A percentile compares a stretch with the other conserved stretches of the same genome.
Evolutionary conservation across 2,888 invertebrate genomes (phyloP).

Genomic region (Augiades crinisus): DNA sequence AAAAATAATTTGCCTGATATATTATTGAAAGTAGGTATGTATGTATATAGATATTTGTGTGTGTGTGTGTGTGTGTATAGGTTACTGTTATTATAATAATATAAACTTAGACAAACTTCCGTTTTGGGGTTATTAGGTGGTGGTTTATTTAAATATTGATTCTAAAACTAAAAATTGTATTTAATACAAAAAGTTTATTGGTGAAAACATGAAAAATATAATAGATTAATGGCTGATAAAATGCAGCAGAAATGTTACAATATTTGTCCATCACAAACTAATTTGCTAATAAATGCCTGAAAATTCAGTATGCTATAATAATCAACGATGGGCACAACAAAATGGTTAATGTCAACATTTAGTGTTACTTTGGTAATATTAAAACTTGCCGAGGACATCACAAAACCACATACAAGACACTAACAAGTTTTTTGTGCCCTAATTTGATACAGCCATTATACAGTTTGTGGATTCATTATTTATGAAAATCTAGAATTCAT

Average conservation of each 20-base stretch:
- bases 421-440: conserved; percentile 80
- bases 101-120: conserved; percentile 58
- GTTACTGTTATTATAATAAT: conserved; percentile 17
- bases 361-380: conserved; percentile 68
- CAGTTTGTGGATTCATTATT: conserved; percentile 55
- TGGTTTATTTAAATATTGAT: conserved; percentile 77
- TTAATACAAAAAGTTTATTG: conserved; percentile 82
- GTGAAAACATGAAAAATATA: conserved; percentile 82
- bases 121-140: conserved; percentile 74
- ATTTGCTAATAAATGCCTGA: conserved; percentile 80
- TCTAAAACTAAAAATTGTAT: conserved; percentile 82
- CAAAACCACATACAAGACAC: conserved; percentile 71
- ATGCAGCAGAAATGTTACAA: conserved; percentile 81
- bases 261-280: conserved; percentile 78
- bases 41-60: too few relatives aligned
- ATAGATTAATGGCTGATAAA: conserved; percentile 82
- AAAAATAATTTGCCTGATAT: too few relatives aligned
- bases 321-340: conserved; percentile 75
- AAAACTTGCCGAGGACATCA: conserved; percentile 61
- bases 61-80: too few relatives aligned
- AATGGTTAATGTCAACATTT: conserved; percentile 73
- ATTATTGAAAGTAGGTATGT: too few relatives aligned
- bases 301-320: conserved; percentile 73
- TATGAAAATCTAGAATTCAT: conserved; percentile 58
- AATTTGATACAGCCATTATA: conserved; percentile 75